Evolutionary conservation across 2,888 invertebrate genomes (phyloP).

Genomic region (Suillia variegata): DNA sequence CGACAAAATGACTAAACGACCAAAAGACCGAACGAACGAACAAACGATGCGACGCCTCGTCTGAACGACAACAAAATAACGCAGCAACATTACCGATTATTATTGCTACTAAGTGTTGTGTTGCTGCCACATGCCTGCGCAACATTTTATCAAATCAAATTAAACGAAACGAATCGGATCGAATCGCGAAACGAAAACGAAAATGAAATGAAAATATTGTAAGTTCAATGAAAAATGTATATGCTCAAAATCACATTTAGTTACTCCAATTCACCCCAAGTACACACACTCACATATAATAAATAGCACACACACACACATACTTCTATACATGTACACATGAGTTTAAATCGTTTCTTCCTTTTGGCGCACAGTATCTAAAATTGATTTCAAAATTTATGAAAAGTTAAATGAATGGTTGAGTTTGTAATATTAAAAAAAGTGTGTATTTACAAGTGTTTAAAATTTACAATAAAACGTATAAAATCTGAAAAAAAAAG

Average conservation of each 20-base stretch:
- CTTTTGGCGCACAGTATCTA: too few species aligned
- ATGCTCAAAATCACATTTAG: background rate
- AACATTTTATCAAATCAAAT: constrained; percentile 6
- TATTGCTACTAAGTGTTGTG: background rate
- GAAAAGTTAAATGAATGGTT: too few species aligned
- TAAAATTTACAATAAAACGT: too few species aligned
- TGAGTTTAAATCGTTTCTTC: too few species aligned
- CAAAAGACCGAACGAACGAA: background rate
- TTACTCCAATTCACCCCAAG: background rate
- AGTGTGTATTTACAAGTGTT: too few species aligned
- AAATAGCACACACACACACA: background rate
- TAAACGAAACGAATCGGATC: constrained; percentile 10
- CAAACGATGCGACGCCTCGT: background rate
- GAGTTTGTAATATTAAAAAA: too few species aligned
- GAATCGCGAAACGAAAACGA: too few species aligned
- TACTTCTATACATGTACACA: too few species aligned
- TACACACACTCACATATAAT: background rate
- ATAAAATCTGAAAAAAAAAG: too few species aligned
- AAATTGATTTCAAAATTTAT: too few species aligned
- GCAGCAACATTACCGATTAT: constrained; percentile 13
- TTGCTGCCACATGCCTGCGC: constrained; percentile 6
- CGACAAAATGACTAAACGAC: background rate
- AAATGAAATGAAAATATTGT: constrained; percentile 11
- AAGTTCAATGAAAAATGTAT: background rate
- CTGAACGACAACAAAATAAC: background rate